These are phyloP conservation scores for Eristalis intricaria DNA, from an alignment of 2,888 invertebrate genomes.

Conservation along the genomic window DNA sequence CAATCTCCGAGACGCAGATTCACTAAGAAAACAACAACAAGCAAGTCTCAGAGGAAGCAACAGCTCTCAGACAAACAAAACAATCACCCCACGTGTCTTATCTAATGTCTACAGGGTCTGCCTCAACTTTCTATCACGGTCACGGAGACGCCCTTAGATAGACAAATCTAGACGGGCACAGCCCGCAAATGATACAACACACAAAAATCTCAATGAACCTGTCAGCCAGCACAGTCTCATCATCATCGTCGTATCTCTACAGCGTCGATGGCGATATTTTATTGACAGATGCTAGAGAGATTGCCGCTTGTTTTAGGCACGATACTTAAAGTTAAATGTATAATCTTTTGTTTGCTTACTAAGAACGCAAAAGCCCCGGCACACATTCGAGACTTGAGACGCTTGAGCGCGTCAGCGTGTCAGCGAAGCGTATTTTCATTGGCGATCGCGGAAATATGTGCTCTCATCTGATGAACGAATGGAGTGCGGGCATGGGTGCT, in stretches of 20 bases:
- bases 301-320: slow-evolving; percentile 51
- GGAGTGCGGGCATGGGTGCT: not conserved
- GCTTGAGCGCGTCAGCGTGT: not conserved
- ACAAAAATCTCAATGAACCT: slow-evolving; percentile 47
- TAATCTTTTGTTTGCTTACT: slow-evolving; percentile 43
- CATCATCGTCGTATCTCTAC: slow-evolving; percentile 13
- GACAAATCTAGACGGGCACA: not conserved
- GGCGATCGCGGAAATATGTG: not conserved
- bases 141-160: slow-evolving; percentile 19
- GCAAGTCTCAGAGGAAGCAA: slow-evolving; percentile 10
- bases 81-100: slow-evolving; percentile 48
- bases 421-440: slow-evolving; percentile 29
- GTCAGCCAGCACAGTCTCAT: slow-evolving; percentile 8
- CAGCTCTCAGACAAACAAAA: slow-evolving; percentile 16
- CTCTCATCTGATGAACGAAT: not conserved
- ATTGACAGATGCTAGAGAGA: slow-evolving; percentile 54
- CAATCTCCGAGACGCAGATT: not conserved
- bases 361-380: slow-evolving; percentile 47
- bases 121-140: slow-evolving; percentile 2
- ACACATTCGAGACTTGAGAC: slow-evolving; percentile 33
- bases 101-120: slow-evolving; percentile 42
- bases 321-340: slow-evolving; percentile 58
- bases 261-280: slow-evolving; percentile 38
- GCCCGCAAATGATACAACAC: not conserved
- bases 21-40: slow-evolving; percentile 12